Evolutionary conservation across 1,140 invertebrate genomes (phyloP).

Genomic region (Drosophila gunungcola): DNA sequence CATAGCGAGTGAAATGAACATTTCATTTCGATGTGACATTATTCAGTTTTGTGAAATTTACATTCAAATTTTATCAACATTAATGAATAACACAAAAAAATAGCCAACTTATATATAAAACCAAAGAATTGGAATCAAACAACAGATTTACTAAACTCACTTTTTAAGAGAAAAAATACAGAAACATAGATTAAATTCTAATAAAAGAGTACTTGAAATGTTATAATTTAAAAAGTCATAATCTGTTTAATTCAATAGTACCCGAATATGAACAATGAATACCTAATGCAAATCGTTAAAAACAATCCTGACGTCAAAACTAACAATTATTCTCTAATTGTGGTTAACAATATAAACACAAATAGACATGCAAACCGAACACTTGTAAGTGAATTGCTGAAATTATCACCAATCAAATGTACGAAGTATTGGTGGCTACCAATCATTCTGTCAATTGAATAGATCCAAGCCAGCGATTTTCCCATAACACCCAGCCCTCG

Average conservation of each 20-base stretch:
- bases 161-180: no score
- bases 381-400: conserved; percentile 11
- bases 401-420: conserved; percentile 37
- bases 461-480: conserved; percentile 22
- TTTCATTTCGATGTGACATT: background rate
- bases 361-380: conserved; percentile 25
- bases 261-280: no score
- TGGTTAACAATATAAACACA: conserved; percentile 7
- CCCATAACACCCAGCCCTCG: conserved; percentile 25
- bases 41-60: background rate
- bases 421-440: background rate
- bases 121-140: no score
- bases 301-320: background rate
- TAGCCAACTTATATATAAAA: no score
- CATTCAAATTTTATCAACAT: background rate
- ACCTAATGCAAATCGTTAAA: background rate
- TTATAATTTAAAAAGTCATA: background rate
- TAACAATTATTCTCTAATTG: conserved; percentile 13
- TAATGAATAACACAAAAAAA: no score
- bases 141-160: no score
- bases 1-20: background rate
- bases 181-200: no score
- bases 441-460: conserved; percentile 35
- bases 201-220: no score
- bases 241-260: background rate